Evolutionary conservation across 2,113 vertebrate genomes (phyloP).

Genomic region (Antigone vipio): DNA sequence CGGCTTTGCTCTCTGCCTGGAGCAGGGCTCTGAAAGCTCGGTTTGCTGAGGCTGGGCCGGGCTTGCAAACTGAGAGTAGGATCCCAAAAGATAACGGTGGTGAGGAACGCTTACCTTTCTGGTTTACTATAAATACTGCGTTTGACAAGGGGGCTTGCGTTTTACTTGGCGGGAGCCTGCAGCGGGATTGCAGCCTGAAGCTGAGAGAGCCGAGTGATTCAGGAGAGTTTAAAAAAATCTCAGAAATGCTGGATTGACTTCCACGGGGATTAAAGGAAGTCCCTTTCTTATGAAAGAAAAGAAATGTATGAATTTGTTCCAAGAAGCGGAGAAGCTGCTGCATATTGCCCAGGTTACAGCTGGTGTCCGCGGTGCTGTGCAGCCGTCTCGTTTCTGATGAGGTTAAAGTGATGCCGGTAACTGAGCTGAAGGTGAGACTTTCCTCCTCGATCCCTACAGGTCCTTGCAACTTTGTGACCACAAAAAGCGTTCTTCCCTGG

Average conservation of each 20-base stretch:
- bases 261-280: background rate
- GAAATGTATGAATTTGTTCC: background rate
- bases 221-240: background rate
- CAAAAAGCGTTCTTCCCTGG: background rate
- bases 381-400: accelerated
- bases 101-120: background rate
- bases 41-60: background rate
- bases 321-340: background rate
- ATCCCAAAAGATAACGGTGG: too few relatives aligned
- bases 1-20: background rate
- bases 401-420: background rate
- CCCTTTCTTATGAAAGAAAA: background rate
- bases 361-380: accelerated
- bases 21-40: background rate
- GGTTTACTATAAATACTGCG: background rate
- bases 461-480: accelerated
- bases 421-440: background rate
- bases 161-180: background rate
- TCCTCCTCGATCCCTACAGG: background rate
- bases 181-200: background rate
- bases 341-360: accelerated
- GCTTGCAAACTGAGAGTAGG: background rate
- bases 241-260: background rate
- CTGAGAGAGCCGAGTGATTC: background rate
- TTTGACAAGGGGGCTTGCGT: background rate